phyloP scores from a whole-genome alignment of 2,113 vertebrate species.

The Charina bottae region DNA sequence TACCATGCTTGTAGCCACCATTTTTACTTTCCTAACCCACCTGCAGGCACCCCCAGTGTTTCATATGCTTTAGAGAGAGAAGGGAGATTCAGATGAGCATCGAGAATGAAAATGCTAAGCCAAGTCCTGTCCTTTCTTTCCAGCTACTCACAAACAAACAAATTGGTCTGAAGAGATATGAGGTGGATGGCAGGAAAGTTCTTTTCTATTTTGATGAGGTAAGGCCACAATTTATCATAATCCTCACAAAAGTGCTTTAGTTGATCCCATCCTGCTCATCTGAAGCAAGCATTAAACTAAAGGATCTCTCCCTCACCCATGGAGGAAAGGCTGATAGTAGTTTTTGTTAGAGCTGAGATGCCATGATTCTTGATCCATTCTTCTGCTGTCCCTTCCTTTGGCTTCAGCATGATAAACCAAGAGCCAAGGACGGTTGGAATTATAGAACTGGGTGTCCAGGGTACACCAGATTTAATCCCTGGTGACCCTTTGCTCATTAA shows the following conservation, averaged over 20 bases:
- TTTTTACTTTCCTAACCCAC: neutral
- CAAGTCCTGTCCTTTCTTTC: neutral
- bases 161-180: slow-evolving; percentile 88
- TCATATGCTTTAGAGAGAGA: neutral
- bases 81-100: neutral
- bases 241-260: neutral
- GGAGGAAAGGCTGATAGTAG: no score
- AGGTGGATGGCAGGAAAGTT: slow-evolving; percentile 86
- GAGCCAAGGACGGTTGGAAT: neutral
- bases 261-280: neutral
- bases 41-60: neutral
- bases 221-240: neutral
- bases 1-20: neutral
- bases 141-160: slow-evolving; percentile 89
- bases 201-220: slow-evolving; percentile 96
- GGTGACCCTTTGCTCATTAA: neutral
- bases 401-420: neutral
- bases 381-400: neutral
- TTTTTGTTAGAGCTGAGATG: neutral
- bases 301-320: neutral
- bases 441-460: neutral
- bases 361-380: neutral
- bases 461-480: neutral
- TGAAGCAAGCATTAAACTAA: neutral
- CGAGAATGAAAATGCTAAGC: neutral